Base-by-base conservation (phyloP, 2,888 invertebrate species). In the Pherbina coryleti region DNA sequence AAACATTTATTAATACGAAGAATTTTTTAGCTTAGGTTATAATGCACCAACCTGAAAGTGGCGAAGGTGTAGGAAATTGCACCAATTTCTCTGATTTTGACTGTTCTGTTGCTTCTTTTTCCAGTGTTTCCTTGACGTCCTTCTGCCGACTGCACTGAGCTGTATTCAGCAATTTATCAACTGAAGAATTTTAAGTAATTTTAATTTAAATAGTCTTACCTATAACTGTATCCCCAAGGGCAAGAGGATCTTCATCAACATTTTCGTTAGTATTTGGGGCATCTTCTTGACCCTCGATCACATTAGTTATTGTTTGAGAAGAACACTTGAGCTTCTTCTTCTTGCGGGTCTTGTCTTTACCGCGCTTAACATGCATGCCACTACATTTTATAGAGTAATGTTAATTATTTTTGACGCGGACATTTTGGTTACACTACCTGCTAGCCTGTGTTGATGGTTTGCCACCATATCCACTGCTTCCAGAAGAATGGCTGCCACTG, bases 381-480 rank as follows among this genome's bases (percentile, higher is more conserved):
- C 86, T 87, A 79, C 81, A 75, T 55, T 9, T 34, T 5, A 44
- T 19, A 49, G 31, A 62, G 11, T 28, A 64, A 64, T 64, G 4
- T 5, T 8, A 60, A 19, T 25, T 53, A 8, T 19, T 17, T 11
- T 51, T 25, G 17, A 31, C 4, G 53, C 1, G 19, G 0, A 28
- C 53, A 7, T 25, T 19, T 14, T 31, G 9, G n/a, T n/a, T n/a
- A 8, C 34, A 53, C 9, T 76, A 83, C 84, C 92, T 92, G 89
- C 91, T 92, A 69, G 90, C 91, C 82, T 92, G 91, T 2, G 91
- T 92, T 0, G 93, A 93, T 0, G 92, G 92, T 80, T 93, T 93
- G 0, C 94, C 95, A 62, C 94, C 93, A 91, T 95, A 95, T 2
- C 95, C 95, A 88, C 95, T 95, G 89, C 95, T 95, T 62, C 94